Percentiles rank a stretch among this genome's conserved stretches.
phyloP scores from a whole-genome alignment of 2,888 invertebrate genomes.

The Pseudanteris insignis region DNA sequence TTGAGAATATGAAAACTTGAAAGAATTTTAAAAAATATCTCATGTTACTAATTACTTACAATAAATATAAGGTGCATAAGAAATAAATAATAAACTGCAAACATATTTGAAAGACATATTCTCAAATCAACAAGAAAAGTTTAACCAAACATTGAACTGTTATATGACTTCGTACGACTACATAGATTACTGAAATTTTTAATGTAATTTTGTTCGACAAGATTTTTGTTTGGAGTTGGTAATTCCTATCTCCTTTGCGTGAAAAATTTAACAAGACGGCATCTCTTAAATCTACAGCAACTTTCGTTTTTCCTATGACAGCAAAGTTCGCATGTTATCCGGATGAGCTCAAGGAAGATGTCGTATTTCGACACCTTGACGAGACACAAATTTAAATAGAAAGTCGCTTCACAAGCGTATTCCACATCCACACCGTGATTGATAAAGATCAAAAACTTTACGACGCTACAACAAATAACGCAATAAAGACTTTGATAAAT shows the following conservation, averaged over 20 bases:
- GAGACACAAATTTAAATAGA: conserved; percentile 42
- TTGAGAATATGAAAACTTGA: too few relatives aligned
- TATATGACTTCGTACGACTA: too few relatives aligned
- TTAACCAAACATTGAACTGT: too few relatives aligned
- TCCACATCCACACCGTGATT: conserved; percentile 22
- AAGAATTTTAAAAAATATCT: too few relatives aligned
- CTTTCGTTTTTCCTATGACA: conserved; percentile 39
- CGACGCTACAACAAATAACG: conserved; percentile 21
- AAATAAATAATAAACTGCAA: too few relatives aligned
- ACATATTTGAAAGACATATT: too few relatives aligned
- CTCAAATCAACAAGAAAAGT: too few relatives aligned
- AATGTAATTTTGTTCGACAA: conserved; percentile 12
- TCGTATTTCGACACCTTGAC: conserved; percentile 37
- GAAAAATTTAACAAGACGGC: conserved; percentile 37
- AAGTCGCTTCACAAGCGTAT: conserved; percentile 21
- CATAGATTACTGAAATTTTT: too few relatives aligned
- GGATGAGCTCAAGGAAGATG: conserved; percentile 32
- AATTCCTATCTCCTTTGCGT: conserved; percentile 22
- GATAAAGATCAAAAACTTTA: conserved; percentile 39
- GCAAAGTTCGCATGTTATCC: conserved; percentile 37
- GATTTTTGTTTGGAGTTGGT: too few relatives aligned
- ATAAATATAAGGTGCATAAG: too few relatives aligned
- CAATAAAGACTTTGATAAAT: conserved; percentile 16
- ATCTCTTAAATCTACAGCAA: conserved; percentile 54
- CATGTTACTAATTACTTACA: too few relatives aligned